Evolutionary conservation across 1,140 invertebrate genomes (phyloP), one percentile per base, ranked within the genome.

Genomic region (Trichoplusia ni): DNA sequence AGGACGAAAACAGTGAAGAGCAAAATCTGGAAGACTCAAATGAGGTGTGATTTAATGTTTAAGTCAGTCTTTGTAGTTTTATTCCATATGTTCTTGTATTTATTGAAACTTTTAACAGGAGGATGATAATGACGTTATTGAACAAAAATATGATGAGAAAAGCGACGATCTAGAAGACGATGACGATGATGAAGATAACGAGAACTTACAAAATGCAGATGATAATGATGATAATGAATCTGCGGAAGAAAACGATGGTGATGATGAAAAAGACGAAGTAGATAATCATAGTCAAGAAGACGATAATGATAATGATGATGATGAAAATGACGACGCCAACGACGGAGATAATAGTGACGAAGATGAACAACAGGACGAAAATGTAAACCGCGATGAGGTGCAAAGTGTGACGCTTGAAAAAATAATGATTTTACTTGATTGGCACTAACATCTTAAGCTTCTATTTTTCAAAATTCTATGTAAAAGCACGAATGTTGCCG

Each of bases 141-240:
- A 13, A 60, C n/a, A n/a, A n/a, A 73, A 23, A 53, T 31, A 72
- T 31, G 61, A 80, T 18, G 66, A 90, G 58, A 81, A 85, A 18
- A 67, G 89, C 19, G 69, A 86, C 27, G 71, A 78, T 6, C 75
- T 69, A 18, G 51, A 79, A 23, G 51, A 75, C 19, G 61, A 71
- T 64, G 76, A 79, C 64, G 64, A 81, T 51, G 73, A 81, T 33
- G 58, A 81, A 53, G 69, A 78, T 27, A 69, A 79, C 59, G 68
- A 71, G 21, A 69, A 75, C 69, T 38, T 61, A 67, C 65, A 75
- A 73, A 64, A 64, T 73, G 18, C 60, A 58, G 61, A 63, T 25
- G 78, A 82, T n/a, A 78, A 81, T 2, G 61, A 63, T 25, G 78
- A 82, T n/a, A 78, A 81, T 2, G 69, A 84, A 33, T 35, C 58